Evolutionary conservation across 2,113 vertebrate species (phyloP).

Genomic region (Bubo scandiacus): DNA sequence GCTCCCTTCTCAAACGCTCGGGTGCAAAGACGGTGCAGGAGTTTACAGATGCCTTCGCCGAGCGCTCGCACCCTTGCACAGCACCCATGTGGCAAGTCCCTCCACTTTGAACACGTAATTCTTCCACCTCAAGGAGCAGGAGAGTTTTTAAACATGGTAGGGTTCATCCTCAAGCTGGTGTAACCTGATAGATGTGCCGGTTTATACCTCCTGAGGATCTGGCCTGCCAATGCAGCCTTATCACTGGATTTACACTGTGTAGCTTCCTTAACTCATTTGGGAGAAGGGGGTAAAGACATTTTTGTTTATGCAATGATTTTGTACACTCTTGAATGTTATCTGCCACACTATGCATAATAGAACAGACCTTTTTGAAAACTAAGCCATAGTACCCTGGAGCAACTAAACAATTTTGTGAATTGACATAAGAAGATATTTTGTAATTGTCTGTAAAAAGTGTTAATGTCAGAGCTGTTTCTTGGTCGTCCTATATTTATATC

Average conservation of each 20-base stretch:
- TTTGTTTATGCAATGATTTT: conserved; percentile 55
- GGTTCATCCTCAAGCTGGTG: not conserved
- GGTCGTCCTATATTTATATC: conserved; percentile 64
- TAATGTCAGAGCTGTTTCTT: conserved; percentile 39
- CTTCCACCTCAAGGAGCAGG: not conserved
- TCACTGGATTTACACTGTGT: conserved; percentile 46
- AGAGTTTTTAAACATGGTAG: not conserved
- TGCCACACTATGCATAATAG: conserved; percentile 35
- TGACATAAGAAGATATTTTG: conserved; percentile 37
- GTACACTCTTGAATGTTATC: conserved; percentile 41
- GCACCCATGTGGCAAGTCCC: fast-evolving
- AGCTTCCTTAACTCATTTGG: conserved; percentile 9
- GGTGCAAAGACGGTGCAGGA: not conserved
- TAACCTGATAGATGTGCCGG: not conserved
- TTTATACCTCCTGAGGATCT: not conserved
- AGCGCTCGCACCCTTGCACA: not conserved
- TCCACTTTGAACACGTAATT: not conserved
- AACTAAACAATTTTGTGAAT: conserved; percentile 42
- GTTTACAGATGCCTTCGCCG: not conserved
- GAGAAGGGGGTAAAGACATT: not conserved
- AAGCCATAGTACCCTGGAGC: conserved; percentile 48
- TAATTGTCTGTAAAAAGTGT: conserved; percentile 59
- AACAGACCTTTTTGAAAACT: conserved; percentile 29
- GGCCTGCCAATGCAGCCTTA: conserved; percentile 39
- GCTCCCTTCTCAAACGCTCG: not conserved